Evolutionary conservation across 2,888 invertebrate genomes (phyloP).

Genomic region (Notocelia uddmanniana): DNA sequence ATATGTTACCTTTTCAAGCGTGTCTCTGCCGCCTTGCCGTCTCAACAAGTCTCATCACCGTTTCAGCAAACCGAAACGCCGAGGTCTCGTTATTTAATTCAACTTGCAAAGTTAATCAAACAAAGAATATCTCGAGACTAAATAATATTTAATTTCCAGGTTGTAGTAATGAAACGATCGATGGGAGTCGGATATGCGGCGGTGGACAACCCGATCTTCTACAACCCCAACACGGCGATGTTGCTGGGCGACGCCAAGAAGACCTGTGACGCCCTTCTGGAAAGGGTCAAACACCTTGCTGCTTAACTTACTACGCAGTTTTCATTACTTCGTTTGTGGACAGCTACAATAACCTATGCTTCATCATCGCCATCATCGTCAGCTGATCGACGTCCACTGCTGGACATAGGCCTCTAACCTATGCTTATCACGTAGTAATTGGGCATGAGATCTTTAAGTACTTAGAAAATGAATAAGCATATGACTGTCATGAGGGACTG

Average conservation of each 20-base stretch:
- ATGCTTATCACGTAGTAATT: not conserved
- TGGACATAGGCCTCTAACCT: too few relatives aligned
- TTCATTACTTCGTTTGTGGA: not conserved
- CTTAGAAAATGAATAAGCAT: constrained; percentile 8
- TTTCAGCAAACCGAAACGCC: too few relatives aligned
- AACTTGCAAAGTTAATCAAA: too few relatives aligned
- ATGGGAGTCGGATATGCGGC: constrained; percentile 96
- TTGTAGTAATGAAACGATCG: constrained; percentile 96
- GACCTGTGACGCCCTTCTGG: constrained; percentile 93
- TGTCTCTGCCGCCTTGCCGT: too few relatives aligned
- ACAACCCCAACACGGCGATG: constrained; percentile 95
- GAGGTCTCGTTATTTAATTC: too few relatives aligned
- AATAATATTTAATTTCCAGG: constrained; percentile 75
- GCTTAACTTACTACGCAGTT: constrained; percentile 54
- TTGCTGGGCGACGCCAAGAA: constrained; percentile 96
- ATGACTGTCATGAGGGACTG: constrained; percentile 9
- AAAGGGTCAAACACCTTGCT: constrained; percentile 84
- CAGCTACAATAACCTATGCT: too few relatives aligned
- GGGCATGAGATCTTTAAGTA: not conserved
- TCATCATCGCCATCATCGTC: too few relatives aligned
- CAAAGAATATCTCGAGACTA: too few relatives aligned
- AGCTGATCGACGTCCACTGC: too few relatives aligned
- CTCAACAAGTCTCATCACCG: too few relatives aligned
- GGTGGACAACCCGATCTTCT: constrained; percentile 97
- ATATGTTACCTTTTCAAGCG: too few relatives aligned